Percentiles rank a stretch among this genome's conserved stretches.
These are phyloP conservation scores for Chascanopsetta lugubris DNA, from an alignment of 2,113 vertebrate genomes.

Conservation along the genomic window DNA sequence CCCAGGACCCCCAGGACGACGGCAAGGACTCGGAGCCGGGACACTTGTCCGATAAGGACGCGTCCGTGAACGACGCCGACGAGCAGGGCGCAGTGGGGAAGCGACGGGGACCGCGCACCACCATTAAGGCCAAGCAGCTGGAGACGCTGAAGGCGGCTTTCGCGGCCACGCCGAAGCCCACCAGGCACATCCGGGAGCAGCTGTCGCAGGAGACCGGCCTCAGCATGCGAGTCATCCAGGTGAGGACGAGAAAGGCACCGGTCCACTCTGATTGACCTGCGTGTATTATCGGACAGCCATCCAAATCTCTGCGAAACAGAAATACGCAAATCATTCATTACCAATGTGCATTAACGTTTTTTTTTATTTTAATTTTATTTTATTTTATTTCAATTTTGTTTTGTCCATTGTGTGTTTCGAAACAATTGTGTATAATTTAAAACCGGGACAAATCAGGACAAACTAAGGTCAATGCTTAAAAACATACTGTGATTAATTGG, in stretches of 20 bases:
- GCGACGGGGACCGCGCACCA: constrained; percentile 93
- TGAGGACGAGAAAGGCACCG: constrained; percentile 1
- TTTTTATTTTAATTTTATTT: no score
- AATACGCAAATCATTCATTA: background rate
- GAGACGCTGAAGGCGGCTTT: constrained; percentile 98
- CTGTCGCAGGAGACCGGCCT: constrained; percentile 97
- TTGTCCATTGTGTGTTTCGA: no score
- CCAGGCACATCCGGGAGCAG: constrained; percentile 96
- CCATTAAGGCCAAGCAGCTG: constrained; percentile 99
- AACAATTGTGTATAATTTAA: no score
- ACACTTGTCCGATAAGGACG: constrained; percentile 94
- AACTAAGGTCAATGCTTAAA: background rate
- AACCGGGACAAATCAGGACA: no score
- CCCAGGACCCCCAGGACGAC: constrained; percentile 96
- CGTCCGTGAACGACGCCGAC: constrained; percentile 90
- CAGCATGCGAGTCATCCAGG: constrained; percentile 98
- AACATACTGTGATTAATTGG: background rate
- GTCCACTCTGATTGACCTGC: background rate
- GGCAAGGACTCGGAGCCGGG: constrained; percentile 94
- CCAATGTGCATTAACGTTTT: background rate
- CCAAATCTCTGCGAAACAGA: background rate
- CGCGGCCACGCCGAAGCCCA: constrained; percentile 95
- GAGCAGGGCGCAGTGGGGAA: constrained; percentile 94
- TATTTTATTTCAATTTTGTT: no score
- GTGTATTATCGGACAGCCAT: constrained; percentile 5